These are phyloP conservation scores for Asarcornis scutulata DNA, from an alignment of 2,113 vertebrate species.

Conservation along the genomic window DNA sequence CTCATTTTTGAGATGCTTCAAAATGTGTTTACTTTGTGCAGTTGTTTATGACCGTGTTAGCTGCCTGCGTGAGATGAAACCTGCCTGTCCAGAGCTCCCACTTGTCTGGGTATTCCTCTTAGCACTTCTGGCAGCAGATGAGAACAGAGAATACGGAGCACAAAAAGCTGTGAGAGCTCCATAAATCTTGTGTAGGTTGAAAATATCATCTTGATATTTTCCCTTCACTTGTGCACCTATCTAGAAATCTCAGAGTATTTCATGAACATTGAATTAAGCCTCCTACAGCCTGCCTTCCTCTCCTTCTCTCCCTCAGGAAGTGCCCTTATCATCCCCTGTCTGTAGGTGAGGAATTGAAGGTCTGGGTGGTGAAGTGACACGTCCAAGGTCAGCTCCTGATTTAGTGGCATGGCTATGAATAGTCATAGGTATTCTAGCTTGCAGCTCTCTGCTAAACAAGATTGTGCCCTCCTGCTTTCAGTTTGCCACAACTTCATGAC, in stretches of 20 bases:
- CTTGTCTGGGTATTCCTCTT: neutral
- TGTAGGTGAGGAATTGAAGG: neutral
- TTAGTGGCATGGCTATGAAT: constrained; percentile 32
- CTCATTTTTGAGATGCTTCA: neutral
- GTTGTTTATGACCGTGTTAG: neutral
- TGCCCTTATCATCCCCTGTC: neutral
- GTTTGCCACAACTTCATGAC: neutral
- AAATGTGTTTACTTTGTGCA: neutral
- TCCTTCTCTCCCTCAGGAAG: neutral
- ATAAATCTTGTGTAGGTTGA: neutral
- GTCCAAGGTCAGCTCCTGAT: constrained; percentile 26
- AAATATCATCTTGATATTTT: constrained; percentile 6
- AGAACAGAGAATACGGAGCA: neutral
- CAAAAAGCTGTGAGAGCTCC: neutral
- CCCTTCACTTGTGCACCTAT: neutral
- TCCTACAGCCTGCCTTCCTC: neutral
- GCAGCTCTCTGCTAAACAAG: constrained; percentile 7
- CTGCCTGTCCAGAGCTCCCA: neutral
- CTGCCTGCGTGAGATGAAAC: neutral
- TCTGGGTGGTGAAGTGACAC: neutral
- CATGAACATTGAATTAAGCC: neutral
- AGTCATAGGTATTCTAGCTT: neutral
- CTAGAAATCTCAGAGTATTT: neutral
- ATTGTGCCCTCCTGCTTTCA: neutral
- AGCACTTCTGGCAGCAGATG: neutral